Base-by-base conservation (phyloP, 2,888 invertebrate genomes). In the Dolomedes plantarius region DNA sequence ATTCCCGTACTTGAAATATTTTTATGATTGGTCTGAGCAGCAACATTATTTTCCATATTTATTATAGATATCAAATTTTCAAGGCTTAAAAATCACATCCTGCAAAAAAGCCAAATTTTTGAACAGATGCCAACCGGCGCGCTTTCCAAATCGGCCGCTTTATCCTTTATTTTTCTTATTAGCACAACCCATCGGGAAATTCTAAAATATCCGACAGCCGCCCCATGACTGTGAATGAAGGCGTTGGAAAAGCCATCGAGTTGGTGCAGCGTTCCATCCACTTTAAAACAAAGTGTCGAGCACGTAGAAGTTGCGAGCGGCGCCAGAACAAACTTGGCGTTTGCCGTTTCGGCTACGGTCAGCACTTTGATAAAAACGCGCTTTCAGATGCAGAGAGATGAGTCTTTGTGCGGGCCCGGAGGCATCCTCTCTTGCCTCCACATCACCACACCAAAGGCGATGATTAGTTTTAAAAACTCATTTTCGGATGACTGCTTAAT, bases 381-480 rank as follows among this genome's bases (percentile, higher is more conserved):
- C 19, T 62, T 31, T 32, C 23, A 23, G 13, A 56, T 56, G 32
- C 31, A 29, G 19, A 56, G 50, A 32, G 32, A 73, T 31, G 62
- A 41, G 19, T 29, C 36, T 73, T 56, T 73, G 62, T 73, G 73
- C 62, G 62, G 32, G 32, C 11, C n/a, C 19, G 19, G 31, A 65
- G 31, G 62, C 73, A 73, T 73, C 62, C 62, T 69, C 39, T 27
- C 69, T 13, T 32, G 19, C 69, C 39, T 23, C 56, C 31, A 73
- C 73, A 75, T 36, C 64, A 39, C 39, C 23, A 46, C 31, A 31
- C 27, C 36, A 32, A 31, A 13, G 19, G 16, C 29, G 41, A 56
- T 80, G 80, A 80, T 80, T 75, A 75, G 39, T 75, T 64, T 67
- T 68, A 67, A 74, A 81, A 75, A 74, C 68, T 62, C 80, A 74